A percentile compares a stretch with the other conserved stretches of the same genome.
Conservation (phyloP, 1,140 invertebrate species). For the Oscheius sp. region DNA sequence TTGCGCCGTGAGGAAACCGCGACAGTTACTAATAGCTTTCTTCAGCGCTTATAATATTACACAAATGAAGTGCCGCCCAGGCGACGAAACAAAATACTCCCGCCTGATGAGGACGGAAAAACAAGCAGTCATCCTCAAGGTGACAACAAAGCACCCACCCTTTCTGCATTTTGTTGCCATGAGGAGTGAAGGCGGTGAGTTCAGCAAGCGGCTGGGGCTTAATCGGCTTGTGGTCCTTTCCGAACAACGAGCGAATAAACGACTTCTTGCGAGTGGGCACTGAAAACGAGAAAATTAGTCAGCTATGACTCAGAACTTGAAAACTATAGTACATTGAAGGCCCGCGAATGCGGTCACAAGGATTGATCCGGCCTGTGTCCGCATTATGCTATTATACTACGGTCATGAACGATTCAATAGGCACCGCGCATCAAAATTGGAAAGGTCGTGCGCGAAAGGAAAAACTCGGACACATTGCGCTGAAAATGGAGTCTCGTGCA, state of each 20-base stretch:
- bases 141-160: too few relatives aligned
- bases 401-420: conserved; percentile 7
- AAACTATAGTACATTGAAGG: too few relatives aligned
- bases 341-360: neutral
- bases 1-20: neutral
- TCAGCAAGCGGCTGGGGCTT: too few relatives aligned
- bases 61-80: neutral
- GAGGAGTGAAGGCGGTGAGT: too few relatives aligned
- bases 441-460: neutral
- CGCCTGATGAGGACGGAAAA: too few relatives aligned
- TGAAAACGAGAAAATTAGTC: neutral
- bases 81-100: neutral
- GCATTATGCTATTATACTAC: conserved; percentile 8
- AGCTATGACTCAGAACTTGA: neutral
- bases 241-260: neutral
- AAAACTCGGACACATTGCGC: too few relatives aligned
- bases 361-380: neutral
- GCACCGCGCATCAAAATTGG: neutral
- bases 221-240: neutral
- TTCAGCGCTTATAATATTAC: conserved; percentile 11
- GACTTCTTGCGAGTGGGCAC: neutral
- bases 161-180: too few relatives aligned
- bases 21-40: conserved; percentile 11
- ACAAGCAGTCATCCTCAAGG: too few relatives aligned
- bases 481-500: too few relatives aligned